Base-by-base conservation (phyloP, 2,113 vertebrate species). In the Salvelinus namaycush region DNA sequence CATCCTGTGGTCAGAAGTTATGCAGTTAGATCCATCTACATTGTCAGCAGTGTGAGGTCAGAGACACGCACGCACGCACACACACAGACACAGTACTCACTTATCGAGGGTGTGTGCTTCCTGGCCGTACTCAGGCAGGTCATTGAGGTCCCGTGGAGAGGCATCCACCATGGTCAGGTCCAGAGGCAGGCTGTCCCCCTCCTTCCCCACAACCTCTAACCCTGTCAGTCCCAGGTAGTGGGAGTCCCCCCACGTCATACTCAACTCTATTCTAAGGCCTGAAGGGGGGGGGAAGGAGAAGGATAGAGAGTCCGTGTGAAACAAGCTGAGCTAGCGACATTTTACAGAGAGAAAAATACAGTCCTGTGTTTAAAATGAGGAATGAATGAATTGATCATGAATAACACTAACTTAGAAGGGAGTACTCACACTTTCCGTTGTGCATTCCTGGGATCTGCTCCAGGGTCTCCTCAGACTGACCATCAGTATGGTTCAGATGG, bases 161-260 rank as follows among this genome's bases (percentile, higher is more conserved):
- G 97, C 96, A 3, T 92, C 92, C 79, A 98, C 87, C 89, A 96
- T 95, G 18, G 92, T 87, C 64, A 87, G 76, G 70, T 77, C 91
- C 83, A 99, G 60, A 69, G 95, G 93, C 79, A 99, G 79, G 1
- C 94, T 89, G 3, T 96, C 93, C 1, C 97, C 96, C 0, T 95
- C 92, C 78, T 88, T 95, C 54, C 95, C 95, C 67, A 99, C 95
- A 80, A 98, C 91, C 87, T 99, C 97, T 76, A 99, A 85, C 81
- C 96, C 97, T 0, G 98, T 97, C 87, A 99, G 90, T 2, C 98
- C 97, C 76, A 99, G 86, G 88, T 96, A 98, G 80, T 98, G 95
- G 29, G 83, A 86, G 81, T 99, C 97, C 0, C 98, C 97, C 98
- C 97, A 99, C 0, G 97, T 97, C 72, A 92, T 80, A 0, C 93